phyloP scores from a whole-genome alignment of 1,140 invertebrate species.

The Macrostomum lignano region DNA sequence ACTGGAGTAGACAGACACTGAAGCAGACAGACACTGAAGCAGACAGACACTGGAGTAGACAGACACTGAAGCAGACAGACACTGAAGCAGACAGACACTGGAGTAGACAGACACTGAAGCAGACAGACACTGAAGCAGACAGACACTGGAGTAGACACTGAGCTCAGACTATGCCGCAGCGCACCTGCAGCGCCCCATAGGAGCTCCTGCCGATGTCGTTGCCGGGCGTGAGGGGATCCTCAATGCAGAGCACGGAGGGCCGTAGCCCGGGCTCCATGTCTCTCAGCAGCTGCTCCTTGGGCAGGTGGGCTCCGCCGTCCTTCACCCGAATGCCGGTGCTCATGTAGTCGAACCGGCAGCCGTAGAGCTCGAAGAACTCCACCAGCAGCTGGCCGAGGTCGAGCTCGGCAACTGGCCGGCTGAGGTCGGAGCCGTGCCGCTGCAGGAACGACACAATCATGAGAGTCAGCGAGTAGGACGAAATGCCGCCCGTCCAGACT shows the following conservation, averaged over 20 bases:
- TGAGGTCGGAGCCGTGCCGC: slow-evolving; percentile 26
- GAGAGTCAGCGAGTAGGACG: slow-evolving; percentile 85
- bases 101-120: too few relatives aligned
- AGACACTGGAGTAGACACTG: too few relatives aligned
- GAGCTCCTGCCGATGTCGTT: slow-evolving; percentile 89
- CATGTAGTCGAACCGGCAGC: background rate
- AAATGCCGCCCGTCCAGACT: slow-evolving; percentile 92
- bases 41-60: too few relatives aligned
- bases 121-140: too few relatives aligned
- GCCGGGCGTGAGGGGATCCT: slow-evolving; percentile 73
- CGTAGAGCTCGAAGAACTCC: slow-evolving; percentile 2
- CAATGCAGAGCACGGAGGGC: slow-evolving; percentile 69
- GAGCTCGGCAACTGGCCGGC: slow-evolving; percentile 11
- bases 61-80: too few relatives aligned
- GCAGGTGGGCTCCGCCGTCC: slow-evolving; percentile 66
- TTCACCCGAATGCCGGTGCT: slow-evolving; percentile 49
- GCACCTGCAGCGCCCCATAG: slow-evolving; percentile 60
- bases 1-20: too few relatives aligned
- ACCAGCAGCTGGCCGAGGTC: background rate
- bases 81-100: too few relatives aligned
- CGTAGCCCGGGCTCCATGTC: slow-evolving; percentile 71
- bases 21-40: too few relatives aligned
- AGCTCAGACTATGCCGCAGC: too few relatives aligned
- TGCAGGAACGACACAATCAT: slow-evolving; percentile 92
- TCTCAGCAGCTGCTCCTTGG: slow-evolving; percentile 64